Evolutionary conservation across 1,140 invertebrate species (phyloP), one percentile per base, ranked within the genome.

Genomic region (Coelopa frigida): DNA sequence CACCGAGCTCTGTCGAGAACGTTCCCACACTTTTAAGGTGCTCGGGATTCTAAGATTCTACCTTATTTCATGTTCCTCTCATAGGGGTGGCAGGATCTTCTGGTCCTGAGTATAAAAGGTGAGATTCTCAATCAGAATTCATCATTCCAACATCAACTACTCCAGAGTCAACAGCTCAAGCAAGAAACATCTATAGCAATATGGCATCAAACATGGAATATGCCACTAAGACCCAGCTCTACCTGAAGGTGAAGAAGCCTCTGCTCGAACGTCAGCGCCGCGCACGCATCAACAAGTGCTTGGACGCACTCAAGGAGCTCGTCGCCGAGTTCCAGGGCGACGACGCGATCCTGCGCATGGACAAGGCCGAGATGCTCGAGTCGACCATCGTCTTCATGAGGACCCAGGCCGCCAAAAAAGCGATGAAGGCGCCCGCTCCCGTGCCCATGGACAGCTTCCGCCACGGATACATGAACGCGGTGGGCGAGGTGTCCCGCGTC

Each of bases 361-460:
- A 98, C 72, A 98, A 98, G 68, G 94, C 94, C 17, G 94, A 97
- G 72, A 95, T 98, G 61, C 76, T 97, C 49, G 94, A 98, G 70
- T 75, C 92, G 68, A 88, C 89, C 4, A 87, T 93, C 35, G 82
- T 84, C 54, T 86, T 90, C 70, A 74, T 92, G 50, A 60, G 84
- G 15, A 39, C 15, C 23, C 37, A 39, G 24, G 14, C 22, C 7
- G 29, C 8, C 33, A 49, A 57, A 46, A 11, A n/a, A 29, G 15
- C 17, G 11, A 48, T 40, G 51, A 51, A 3, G 49, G 53, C 77
- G 82, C 57, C 77, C 33, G n/a, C n/a, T 83, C 40, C 8, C 44
- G 3, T 56, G 32, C 58, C 61, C 6, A 58, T 64, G 53, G 80
- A 86, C 53, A 80, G 89, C 50, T 94, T 92, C 75, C 78, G 86